Evolutionary conservation across 2,113 vertebrate genomes (phyloP).

Genomic region (Brachypodius melanocephalos): DNA sequence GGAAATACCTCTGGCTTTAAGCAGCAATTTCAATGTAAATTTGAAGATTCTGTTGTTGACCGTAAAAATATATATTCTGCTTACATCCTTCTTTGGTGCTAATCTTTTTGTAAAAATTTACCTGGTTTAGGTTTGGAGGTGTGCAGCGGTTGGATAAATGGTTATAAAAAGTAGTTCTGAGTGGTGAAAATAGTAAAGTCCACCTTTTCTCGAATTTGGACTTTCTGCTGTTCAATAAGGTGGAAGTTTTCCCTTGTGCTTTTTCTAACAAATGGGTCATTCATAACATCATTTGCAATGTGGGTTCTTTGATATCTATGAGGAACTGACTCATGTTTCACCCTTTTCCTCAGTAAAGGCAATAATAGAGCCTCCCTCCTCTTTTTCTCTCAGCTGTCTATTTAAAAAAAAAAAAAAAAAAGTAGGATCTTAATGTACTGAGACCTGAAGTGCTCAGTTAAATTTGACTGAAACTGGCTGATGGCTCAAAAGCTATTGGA

Average conservation of each 20-base stretch:
- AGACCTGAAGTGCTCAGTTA: background rate
- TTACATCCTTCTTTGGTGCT: background rate
- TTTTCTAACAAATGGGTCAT: background rate
- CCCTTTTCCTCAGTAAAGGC: background rate
- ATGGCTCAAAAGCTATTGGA: background rate
- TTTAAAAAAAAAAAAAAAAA: background rate
- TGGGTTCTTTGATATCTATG: background rate
- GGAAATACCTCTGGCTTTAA: background rate
- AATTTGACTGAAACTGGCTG: background rate
- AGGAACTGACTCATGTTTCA: background rate
- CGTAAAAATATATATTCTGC: background rate
- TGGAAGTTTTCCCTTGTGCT: background rate
- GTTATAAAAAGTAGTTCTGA: background rate
- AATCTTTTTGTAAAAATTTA: background rate
- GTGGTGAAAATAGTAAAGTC: background rate
- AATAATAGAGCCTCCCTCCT: background rate
- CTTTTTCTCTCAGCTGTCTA: background rate
- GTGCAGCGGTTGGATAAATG: background rate
- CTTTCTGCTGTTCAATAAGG: background rate
- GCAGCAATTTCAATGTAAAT: background rate
- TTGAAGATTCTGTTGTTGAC: background rate
- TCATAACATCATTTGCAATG: background rate
- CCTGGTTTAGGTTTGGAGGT: background rate
- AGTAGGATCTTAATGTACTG: background rate
- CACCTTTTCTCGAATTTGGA: background rate